Evolutionary conservation across 2,113 vertebrate genomes (phyloP), one percentile per base, ranked within the genome.

Genomic region (Callospermophilus lateralis): DNA sequence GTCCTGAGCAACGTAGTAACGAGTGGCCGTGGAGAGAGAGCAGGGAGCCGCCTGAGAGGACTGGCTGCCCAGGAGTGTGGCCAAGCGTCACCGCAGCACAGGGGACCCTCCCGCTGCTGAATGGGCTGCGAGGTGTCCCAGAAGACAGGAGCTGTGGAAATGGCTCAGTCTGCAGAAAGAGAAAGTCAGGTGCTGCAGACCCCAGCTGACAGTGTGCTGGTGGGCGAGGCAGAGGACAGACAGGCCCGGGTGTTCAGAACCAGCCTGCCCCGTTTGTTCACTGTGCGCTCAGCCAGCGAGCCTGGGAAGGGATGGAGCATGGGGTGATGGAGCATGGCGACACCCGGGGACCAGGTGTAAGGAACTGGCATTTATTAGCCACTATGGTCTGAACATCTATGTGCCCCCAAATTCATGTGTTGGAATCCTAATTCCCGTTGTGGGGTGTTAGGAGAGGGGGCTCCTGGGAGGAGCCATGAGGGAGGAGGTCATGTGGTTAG

Each of bases 21-120:
- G 4, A 77, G 1, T 10, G 20, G 39, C 86, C 37, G 7, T 34
- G 9, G 34, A 48, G 13, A n/a, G 12, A 63, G 34, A 45, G 12
- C 19, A 9, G 22, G 22, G 15, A 37, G 55, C 3, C 0, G 26
- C 45, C 4, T 11, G 73, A 48, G n/a, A 63, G 87, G 10, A 17
- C 73, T 7, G 20, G 51, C 84, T 22, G 26, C 70, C 24, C 53
- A 16, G 24, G 34, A 45, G 55, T 42, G 73, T n/a, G 13, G 72
- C 1, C 45, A 8, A 48, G 20, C 3, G 0, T 17, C 37, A 5
- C 2, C 6, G 37, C 0, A 2, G 55, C 12, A 45, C 30, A 3
- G 24, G 72, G 72, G 17, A 45, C 51, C 11, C 3, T n/a, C 73
- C 12, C 11, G 22, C 86, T 63, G 55, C 30, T 26, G 12, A 51